Evolutionary conservation across 2,888 invertebrate genomes (phyloP).

Genomic region (Andrena dorsata): DNA sequence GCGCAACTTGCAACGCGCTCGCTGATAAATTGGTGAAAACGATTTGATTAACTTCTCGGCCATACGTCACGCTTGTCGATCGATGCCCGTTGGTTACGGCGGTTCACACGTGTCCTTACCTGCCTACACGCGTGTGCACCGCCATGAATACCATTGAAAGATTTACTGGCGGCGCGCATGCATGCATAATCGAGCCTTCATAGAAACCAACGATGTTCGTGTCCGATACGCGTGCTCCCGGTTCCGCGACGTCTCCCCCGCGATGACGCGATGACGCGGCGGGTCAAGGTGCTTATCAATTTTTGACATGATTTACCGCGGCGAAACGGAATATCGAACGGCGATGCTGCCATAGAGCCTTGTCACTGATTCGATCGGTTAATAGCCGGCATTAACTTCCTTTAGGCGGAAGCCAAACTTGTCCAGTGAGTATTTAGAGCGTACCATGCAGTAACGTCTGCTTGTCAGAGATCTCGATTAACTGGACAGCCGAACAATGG

Average conservation of each 20-base stretch:
- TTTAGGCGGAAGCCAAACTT: not conserved
- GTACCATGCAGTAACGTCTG: not conserved
- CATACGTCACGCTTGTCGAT: slow-evolving; percentile 74
- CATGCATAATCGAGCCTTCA: slow-evolving; percentile 47
- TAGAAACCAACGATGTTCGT: slow-evolving; percentile 9
- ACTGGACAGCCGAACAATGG: not conserved
- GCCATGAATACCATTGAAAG: slow-evolving; percentile 51
- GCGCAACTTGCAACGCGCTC: slow-evolving; percentile 31
- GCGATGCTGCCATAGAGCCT: not conserved
- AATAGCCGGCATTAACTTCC: slow-evolving; percentile 11
- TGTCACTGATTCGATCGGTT: slow-evolving; percentile 3
- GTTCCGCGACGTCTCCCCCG: not conserved
- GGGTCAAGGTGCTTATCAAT: too few species aligned
- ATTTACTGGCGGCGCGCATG: slow-evolving; percentile 50
- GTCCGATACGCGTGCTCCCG: not conserved
- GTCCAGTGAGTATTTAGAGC: slow-evolving; percentile 14
- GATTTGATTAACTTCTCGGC: slow-evolving; percentile 78
- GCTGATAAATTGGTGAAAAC: slow-evolving; percentile 77
- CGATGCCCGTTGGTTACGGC: slow-evolving; percentile 54
- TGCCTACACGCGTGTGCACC: slow-evolving; percentile 59
- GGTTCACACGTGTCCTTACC: slow-evolving; percentile 28
- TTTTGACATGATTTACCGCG: too few species aligned
- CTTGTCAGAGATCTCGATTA: slow-evolving; percentile 18
- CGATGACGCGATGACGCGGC: not conserved
- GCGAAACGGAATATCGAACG: not conserved